phyloP scores from a whole-genome alignment of 2,888 invertebrate genomes.

The Amphimallon solstitiale region DNA sequence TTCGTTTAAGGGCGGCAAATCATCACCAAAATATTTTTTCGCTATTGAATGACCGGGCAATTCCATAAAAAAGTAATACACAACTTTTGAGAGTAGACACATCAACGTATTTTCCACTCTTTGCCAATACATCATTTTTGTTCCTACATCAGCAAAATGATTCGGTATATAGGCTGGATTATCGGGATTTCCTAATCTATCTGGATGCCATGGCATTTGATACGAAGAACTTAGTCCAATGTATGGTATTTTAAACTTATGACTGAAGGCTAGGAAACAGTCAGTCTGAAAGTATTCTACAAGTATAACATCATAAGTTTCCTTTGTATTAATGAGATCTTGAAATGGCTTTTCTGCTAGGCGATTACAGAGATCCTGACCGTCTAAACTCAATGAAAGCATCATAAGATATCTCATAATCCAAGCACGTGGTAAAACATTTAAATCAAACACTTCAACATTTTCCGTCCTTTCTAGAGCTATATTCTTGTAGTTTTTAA shows the following conservation, averaged over 20 bases:
- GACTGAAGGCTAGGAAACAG: slow-evolving; percentile 72
- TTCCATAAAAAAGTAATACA: slow-evolving; percentile 16
- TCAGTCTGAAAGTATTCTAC: slow-evolving; percentile 77
- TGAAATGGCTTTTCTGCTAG: slow-evolving; percentile 42
- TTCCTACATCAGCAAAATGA: slow-evolving; percentile 60
- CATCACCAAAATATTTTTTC: slow-evolving; percentile 61
- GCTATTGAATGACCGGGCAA: slow-evolving; percentile 51
- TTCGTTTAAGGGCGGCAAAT: slow-evolving; percentile 64
- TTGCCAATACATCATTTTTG: slow-evolving; percentile 57
- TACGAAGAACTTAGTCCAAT: slow-evolving; percentile 67
- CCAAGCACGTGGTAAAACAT: not conserved
- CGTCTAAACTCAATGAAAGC: not conserved
- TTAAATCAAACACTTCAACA: slow-evolving; percentile 12
- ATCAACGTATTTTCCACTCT: slow-evolving; percentile 62
- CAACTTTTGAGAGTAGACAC: slow-evolving; percentile 47
- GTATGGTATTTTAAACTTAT: slow-evolving; percentile 69
- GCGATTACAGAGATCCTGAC: slow-evolving; percentile 13
- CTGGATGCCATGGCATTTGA: slow-evolving; percentile 64
- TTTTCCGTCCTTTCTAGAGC: slow-evolving; percentile 56
- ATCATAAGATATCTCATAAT: slow-evolving; percentile 7
- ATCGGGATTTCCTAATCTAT: slow-evolving; percentile 64
- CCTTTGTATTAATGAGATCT: slow-evolving; percentile 59
- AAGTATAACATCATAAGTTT: slow-evolving; percentile 72
- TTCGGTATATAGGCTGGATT: slow-evolving; percentile 65
- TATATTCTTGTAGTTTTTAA: slow-evolving; percentile 70